phyloP scores from a whole-genome alignment of 35 echinoderm and acorn worm genomes.

The Amphiura filiformis region DNA sequence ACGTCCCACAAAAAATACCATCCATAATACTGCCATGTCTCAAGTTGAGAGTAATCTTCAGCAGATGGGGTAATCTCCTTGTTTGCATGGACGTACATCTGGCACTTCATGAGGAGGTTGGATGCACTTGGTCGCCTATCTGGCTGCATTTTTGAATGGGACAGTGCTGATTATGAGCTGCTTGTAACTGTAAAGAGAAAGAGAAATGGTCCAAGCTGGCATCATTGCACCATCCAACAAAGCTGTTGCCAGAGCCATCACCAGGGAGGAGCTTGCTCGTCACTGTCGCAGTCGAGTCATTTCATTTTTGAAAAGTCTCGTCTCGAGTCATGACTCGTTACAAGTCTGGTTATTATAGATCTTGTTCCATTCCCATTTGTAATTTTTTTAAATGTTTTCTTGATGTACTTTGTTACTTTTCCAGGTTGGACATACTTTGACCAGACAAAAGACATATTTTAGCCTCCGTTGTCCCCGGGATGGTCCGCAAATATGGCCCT shows the following conservation, averaged over 20 bases:
- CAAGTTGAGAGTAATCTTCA: too few species aligned
- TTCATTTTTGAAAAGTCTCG: too few species aligned
- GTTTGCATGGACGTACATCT: conserved; percentile 80
- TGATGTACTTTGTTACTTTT: too few species aligned
- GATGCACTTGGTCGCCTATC: background rate
- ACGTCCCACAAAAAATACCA: too few species aligned
- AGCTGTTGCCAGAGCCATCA: background rate
- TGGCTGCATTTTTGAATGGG: background rate
- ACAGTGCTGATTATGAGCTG: background rate
- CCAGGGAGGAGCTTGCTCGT: background rate
- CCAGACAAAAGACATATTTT: too few species aligned
- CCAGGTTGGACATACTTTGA: too few species aligned
- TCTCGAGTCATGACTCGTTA: too few species aligned
- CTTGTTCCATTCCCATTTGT: too few species aligned
- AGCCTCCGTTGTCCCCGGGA: too few species aligned
- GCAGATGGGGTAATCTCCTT: conserved; percentile 38
- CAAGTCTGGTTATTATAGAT: background rate
- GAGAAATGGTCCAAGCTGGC: background rate
- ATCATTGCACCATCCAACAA: background rate
- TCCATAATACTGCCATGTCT: too few species aligned
- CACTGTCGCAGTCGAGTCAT: too few species aligned
- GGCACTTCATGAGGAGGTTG: conserved; percentile 81
- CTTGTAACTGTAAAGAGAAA: background rate
- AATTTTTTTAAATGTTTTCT: too few species aligned
- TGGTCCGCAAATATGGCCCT: background rate